Evolutionary conservation across 1,140 invertebrate species (phyloP).

Genomic region (Ditylenchus dipsaci): DNA sequence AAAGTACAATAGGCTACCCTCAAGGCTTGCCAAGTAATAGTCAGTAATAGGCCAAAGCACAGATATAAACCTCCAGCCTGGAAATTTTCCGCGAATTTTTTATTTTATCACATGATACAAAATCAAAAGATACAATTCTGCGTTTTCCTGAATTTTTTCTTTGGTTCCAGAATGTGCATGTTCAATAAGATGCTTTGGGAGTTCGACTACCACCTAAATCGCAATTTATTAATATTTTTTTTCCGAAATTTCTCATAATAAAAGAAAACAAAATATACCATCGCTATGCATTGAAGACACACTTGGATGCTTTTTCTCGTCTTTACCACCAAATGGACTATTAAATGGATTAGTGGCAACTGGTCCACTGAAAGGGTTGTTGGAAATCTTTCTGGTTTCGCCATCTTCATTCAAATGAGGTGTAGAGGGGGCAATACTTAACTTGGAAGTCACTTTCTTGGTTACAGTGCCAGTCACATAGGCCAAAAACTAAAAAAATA

Average conservation of each 20-base stretch:
- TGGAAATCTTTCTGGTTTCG: constrained; percentile 14
- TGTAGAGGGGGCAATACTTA: not conserved
- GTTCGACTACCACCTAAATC: not conserved
- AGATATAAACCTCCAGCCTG: no score
- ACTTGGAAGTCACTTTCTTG: constrained; percentile 8
- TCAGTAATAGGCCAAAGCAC: no score
- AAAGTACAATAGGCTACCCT: not conserved
- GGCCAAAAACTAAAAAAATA: constrained; percentile 10
- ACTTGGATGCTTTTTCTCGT: not conserved
- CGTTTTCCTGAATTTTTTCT: no score
- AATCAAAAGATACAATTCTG: no score
- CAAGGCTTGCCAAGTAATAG: not conserved
- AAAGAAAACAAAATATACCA: not conserved
- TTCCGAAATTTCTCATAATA: not conserved
- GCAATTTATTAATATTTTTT: not conserved
- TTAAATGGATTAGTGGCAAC: constrained; percentile 24
- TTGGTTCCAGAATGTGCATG: no score
- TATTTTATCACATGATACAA: no score
- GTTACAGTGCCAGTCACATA: constrained; percentile 22
- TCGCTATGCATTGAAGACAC: not conserved
- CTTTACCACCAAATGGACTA: constrained; percentile 16
- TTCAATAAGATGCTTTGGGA: not conserved
- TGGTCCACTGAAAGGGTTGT: constrained; percentile 28
- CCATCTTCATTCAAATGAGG: not conserved
- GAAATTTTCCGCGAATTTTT: no score